Conservation (phyloP, 2,888 invertebrate genomes). For the Anticlea derivata region DNA sequence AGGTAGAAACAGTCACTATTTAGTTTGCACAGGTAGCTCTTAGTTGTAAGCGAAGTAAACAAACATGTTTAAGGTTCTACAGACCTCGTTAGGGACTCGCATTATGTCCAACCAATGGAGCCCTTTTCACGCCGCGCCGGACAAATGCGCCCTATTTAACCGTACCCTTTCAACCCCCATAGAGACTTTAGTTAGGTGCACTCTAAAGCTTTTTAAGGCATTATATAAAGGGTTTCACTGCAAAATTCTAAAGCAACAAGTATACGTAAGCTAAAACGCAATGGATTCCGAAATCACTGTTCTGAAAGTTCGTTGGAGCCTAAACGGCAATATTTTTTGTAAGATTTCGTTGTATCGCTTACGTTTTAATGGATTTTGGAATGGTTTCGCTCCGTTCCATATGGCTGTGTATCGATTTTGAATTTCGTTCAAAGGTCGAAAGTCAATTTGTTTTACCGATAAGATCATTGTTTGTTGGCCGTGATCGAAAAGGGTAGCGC, state of each 20-base stretch:
- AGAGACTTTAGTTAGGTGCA: slow-evolving; percentile 41
- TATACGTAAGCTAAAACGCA: slow-evolving; percentile 36
- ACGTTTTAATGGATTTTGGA: slow-evolving; percentile 8
- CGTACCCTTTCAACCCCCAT: slow-evolving; percentile 43
- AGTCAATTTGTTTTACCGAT: slow-evolving; percentile 23
- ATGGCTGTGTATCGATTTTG: slow-evolving; percentile 13
- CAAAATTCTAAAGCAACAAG: slow-evolving; percentile 42
- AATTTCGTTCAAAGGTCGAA: slow-evolving; percentile 9
- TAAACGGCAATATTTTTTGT: slow-evolving; percentile 13
- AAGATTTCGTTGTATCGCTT: slow-evolving; percentile 6
- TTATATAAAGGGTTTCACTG: slow-evolving; percentile 36
- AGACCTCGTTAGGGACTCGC: slow-evolving; percentile 45
- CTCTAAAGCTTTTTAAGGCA: slow-evolving; percentile 41
- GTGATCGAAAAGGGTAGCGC: slow-evolving; percentile 18
- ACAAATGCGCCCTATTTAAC: slow-evolving; percentile 52
- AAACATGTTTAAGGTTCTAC: slow-evolving; percentile 37
- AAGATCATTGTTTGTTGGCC: slow-evolving; percentile 22
- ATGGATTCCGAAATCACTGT: slow-evolving; percentile 28
- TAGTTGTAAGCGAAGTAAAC: slow-evolving; percentile 29
- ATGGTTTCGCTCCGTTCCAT: slow-evolving; percentile 2
- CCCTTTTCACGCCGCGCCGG: slow-evolving; percentile 46
- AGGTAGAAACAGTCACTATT: slow-evolving; percentile 24
- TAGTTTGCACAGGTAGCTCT: slow-evolving; percentile 27
- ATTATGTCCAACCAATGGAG: slow-evolving; percentile 42
- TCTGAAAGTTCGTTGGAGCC: slow-evolving; percentile 2